A percentile compares a stretch with the other conserved stretches of the same genome.
Evolutionary conservation across 2,888 invertebrate species (phyloP).

Genomic region (Dione vanillae): DNA sequence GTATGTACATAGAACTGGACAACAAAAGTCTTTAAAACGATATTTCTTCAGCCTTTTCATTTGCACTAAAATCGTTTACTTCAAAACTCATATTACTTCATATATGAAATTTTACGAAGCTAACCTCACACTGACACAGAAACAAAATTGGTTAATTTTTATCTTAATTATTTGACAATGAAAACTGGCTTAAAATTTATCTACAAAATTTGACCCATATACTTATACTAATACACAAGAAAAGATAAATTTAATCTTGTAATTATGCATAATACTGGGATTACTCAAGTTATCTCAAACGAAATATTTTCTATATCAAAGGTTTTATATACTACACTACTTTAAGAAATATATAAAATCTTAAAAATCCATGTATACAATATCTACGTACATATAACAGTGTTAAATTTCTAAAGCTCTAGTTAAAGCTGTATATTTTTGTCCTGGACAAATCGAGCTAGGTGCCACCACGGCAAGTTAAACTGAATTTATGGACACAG

Average conservation of each 20-base stretch:
- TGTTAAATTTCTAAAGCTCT: neutral
- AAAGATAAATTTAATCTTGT: neutral
- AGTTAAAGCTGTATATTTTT: neutral
- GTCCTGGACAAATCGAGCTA: neutral
- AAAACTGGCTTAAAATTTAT: neutral
- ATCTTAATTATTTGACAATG: constrained; percentile 8
- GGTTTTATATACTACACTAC: too few relatives aligned
- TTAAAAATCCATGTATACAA: too few relatives aligned
- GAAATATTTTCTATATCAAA: neutral
- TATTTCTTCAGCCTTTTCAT: too few relatives aligned
- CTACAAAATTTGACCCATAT: neutral
- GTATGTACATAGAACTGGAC: too few relatives aligned
- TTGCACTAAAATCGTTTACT: too few relatives aligned
- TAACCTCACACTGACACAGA: neutral
- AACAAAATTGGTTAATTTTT: neutral
- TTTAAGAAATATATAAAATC: too few relatives aligned
- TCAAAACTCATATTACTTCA: too few relatives aligned
- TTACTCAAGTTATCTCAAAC: neutral
- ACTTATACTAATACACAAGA: neutral
- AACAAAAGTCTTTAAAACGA: too few relatives aligned
- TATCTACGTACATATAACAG: neutral
- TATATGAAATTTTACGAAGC: neutral
- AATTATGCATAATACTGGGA: neutral
- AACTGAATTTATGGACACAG: constrained; percentile 7
- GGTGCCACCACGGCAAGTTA: neutral